phyloP scores from a whole-genome alignment of 2,113 vertebrate species.

The Artemisiospiza belli region DNA sequence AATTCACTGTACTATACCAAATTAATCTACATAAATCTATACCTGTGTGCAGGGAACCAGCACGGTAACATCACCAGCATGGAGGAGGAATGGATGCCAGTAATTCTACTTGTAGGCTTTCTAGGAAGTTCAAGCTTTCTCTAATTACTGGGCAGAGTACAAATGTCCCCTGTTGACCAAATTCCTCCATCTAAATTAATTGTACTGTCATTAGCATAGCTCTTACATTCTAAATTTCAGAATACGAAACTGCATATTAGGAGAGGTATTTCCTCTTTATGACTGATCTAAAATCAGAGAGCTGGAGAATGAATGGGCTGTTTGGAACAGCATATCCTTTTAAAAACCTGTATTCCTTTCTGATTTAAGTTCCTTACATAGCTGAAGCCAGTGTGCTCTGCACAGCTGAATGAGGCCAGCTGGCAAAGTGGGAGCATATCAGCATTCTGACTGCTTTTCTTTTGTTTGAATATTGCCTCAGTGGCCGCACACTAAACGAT shows the following conservation, averaged over 20 bases:
- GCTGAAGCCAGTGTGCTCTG: conserved; percentile 40
- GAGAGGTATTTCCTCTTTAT: conserved; percentile 50
- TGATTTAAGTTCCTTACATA: conserved; percentile 17
- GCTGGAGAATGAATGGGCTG: conserved; percentile 12
- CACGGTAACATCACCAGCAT: conserved; percentile 31
- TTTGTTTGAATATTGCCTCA: conserved; percentile 57
- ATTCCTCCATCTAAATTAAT: conserved; percentile 7
- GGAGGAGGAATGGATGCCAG: conserved; percentile 40
- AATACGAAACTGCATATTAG: conserved; percentile 22
- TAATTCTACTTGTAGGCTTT: conserved; percentile 47
- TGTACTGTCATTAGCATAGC: conserved; percentile 23
- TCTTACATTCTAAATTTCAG: conserved; percentile 46
- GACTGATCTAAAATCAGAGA: conserved; percentile 48
- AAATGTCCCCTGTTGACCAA: conserved; percentile 36
- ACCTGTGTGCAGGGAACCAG: conserved; percentile 58
- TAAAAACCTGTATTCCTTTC: conserved; percentile 38
- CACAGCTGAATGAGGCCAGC: conserved; percentile 52
- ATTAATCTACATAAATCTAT: conserved; percentile 77
- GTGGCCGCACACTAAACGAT: conserved; percentile 7
- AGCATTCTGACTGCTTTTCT: conserved; percentile 49
- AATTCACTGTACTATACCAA: conserved; percentile 68
- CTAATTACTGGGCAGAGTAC: conserved; percentile 6
- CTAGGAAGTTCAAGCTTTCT: conserved; percentile 37
- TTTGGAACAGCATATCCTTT: conserved; percentile 49
- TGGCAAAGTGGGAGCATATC: conserved; percentile 5